Evolutionary conservation across 2,888 invertebrate genomes (phyloP), one percentile per base, ranked within the genome.

Genomic region (Dromius quadrimaculatus): DNA sequence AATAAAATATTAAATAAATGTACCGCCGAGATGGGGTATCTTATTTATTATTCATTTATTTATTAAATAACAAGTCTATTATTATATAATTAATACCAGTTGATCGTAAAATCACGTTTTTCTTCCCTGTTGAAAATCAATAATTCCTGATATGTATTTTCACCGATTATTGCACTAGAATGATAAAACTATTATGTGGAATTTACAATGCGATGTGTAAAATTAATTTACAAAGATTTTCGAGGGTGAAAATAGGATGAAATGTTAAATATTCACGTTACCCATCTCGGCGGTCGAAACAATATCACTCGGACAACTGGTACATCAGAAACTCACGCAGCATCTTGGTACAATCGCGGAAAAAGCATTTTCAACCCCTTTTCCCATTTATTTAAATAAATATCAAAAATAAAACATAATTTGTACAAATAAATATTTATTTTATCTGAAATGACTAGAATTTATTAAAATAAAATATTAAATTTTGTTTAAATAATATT

Each of bases 201-300:
- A 11, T 34, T 19, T 59, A 19, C 11, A 28, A 54, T 54, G 32
- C n/a, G 17, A 43, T 66, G 23, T 66, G 19, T 20, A 47, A 64
- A 64, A 57, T 19, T 22, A 36, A 43, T 38, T 61, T 57, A 20
- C 43, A 20, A 54, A 34, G 13, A 63, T 32, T 62, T 64, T 28
- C 38, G 63, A 71, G 72, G 72, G 72, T 76, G 71, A 71, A 72
- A 74, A 71, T 73, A 71, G 71, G 72, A 73, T 72, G 71, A 62
- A 23, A 76, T 77, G 77, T 76, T 77, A 77, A 77, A 77, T 72
- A 74, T 76, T 77, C 73, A 75, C 75, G 76, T 75, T 77, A 75
- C 78, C 80, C 80, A 80, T 80, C 79, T 79, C 79, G 79, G 79
- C 79, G 80, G 79, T 76, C 75, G 72, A 74, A 74, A 76, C 38